Base-by-base conservation (phyloP, 2,113 vertebrate species). In the Diglossa brunneiventris region DNA sequence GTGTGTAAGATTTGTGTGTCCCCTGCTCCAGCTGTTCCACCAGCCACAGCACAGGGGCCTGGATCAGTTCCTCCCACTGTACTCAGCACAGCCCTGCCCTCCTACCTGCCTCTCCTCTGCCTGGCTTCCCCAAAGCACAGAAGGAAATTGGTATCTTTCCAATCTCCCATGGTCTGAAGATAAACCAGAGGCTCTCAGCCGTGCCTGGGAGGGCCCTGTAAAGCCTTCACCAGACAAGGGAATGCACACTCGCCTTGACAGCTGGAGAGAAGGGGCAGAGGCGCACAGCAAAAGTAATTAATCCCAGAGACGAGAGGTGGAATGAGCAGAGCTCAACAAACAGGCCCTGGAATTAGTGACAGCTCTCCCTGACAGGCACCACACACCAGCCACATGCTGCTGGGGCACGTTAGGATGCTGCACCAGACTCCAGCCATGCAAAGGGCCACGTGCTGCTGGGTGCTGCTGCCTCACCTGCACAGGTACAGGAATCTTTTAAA, bases 241-340 rank as follows among this genome's bases (percentile, higher is more conserved):
- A 94, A 83, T 2, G 15, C 4, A 0, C 3, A 0, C 74, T 84
- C 2, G n/a, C 81, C 87, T 76, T 78, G 69, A 64, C 77, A 78
- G 74, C 95, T 91, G 74, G 59, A 62, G 91, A 23, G 68, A 75
- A 93, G 91, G 85, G 76, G 90, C 87, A 94, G 93, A 94, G 93
- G 81, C 22, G 0, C 90, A 61, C 79, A 69, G 87, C 61, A 70
- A 49, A 86, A 96, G 79, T 61, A 62, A 90, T 93, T 59, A 93
- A 88, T 59, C 56, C 68, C 75, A 20, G 85, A 91, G 76, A 94
- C 0, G 1, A 78, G 87, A 85, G 61, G 72, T 52, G 83, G 72
- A 88, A 95, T 0, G 62, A 92, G 81, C 74, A 85, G 72, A 92
- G 76, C 67, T 68, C 64, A 83, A 80, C 66, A 85, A 87, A 80